Base-by-base conservation (phyloP, 2,797 vertebrate species). In the Chanos chanos region DNA sequence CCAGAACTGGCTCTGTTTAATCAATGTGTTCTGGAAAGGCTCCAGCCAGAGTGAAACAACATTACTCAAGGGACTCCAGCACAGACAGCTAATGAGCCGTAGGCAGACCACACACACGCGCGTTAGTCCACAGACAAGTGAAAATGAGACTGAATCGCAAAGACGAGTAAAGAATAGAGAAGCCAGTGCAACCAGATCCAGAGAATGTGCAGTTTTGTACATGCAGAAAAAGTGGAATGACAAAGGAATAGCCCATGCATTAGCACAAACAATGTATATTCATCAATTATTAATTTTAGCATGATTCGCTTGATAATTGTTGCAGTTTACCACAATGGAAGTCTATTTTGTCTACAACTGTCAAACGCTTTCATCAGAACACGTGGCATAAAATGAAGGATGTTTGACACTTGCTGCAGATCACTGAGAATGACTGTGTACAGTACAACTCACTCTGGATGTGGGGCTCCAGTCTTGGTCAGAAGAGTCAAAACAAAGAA, bases 401-500 rank as follows among this genome's bases (percentile, higher is more conserved):
- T n/a, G n/a, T n/a, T n/a, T n/a, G n/a, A n/a, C n/a, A n/a, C n/a
- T n/a, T n/a, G n/a, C n/a, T n/a, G n/a, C n/a, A n/a, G n/a, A n/a
- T n/a, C n/a, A n/a, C n/a, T n/a, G n/a, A n/a, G n/a, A n/a, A n/a
- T n/a, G n/a, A n/a, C n/a, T 34, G n/a, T 63, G 25, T 28, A 12
- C 2, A 7, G 22, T 51, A n/a, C 36, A 39, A 72, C 92, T 90
- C 85, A 94, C 93, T 93, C 91, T 82, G 89, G 91, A 64, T 93
- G 92, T 18, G 91, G 90, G 1, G 90, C 87, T 79, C 93, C 92
- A 4, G 93, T 93, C 83, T 93, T 94, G 7, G 90, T 91, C 77
- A 94, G 83, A 71, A 94, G 83, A 25, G 91, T 94, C 72, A 94
- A 81, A 53, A 94, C 90, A 50, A 94, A 94, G 82, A 94, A 94